Evolutionary conservation across 2,797 vertebrate species (phyloP).

Genomic region (Cynodonichthys magdalenae): DNA sequence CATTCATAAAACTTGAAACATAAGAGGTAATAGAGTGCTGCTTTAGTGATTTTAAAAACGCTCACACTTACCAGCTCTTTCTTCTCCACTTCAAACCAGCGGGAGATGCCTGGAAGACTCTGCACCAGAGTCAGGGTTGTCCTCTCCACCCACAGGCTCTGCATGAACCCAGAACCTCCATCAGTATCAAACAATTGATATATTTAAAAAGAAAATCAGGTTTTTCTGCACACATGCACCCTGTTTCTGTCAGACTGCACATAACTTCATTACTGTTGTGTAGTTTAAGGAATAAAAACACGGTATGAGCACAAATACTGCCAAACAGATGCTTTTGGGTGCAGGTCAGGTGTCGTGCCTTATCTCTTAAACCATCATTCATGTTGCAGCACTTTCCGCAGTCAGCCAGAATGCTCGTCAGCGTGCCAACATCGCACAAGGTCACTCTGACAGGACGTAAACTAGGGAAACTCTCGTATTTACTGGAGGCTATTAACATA

Average conservation of each 20-base stretch:
- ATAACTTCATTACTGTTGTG: slow-evolving; percentile 28
- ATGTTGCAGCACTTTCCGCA: slow-evolving; percentile 46
- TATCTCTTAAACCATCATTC: slow-evolving; percentile 54
- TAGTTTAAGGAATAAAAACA: slow-evolving; percentile 28
- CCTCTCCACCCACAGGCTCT: slow-evolving; percentile 99
- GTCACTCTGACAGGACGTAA: slow-evolving; percentile 56
- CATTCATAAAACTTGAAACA: too few species aligned
- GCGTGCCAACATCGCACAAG: slow-evolving; percentile 58
- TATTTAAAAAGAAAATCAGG: too few species aligned
- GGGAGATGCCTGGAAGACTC: slow-evolving; percentile 97
- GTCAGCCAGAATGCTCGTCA: slow-evolving; percentile 54
- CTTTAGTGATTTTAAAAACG: slow-evolving; percentile 9
- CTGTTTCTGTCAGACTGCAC: neutral
- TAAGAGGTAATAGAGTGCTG: too few species aligned
- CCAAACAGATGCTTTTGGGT: slow-evolving; percentile 44
- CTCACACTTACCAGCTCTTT: slow-evolving; percentile 91
- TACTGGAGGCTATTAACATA: slow-evolving; percentile 36
- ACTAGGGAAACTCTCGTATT: slow-evolving; percentile 34
- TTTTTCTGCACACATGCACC: neutral
- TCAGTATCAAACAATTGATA: slow-evolving; percentile 3
- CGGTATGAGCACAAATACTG: slow-evolving; percentile 25
- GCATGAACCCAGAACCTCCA: slow-evolving; percentile 38
- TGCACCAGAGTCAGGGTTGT: slow-evolving; percentile 96
- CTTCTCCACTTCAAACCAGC: slow-evolving; percentile 99
- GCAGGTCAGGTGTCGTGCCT: slow-evolving; percentile 48